Percentiles rank a stretch among this genome's conserved stretches.
phyloP scores from a whole-genome alignment of 1,140 invertebrate genomes.

The Artemia franciscana region DNA sequence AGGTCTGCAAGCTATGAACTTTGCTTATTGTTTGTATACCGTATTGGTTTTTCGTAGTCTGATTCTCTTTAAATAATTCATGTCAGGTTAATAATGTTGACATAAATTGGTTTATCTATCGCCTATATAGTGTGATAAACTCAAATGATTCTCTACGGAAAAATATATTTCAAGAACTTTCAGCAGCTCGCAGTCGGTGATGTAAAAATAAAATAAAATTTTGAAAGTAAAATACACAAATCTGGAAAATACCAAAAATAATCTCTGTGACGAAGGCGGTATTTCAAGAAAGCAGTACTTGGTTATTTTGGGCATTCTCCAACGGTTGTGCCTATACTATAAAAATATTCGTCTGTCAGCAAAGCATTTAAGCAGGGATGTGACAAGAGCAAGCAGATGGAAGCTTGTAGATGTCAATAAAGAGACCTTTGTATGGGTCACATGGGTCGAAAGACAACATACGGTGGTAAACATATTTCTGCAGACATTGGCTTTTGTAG shows the following conservation, averaged over 20 bases:
- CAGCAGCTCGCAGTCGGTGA: conserved; percentile 6
- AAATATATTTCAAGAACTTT: conserved; percentile 7
- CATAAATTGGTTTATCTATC: background rate
- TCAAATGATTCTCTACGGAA: background rate
- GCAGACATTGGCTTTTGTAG: conserved; percentile 12
- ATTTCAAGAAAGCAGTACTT: conserved; percentile 7
- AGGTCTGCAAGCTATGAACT: no score
- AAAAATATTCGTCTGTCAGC: background rate
- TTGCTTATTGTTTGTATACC: no score
- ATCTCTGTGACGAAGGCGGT: conserved; percentile 6
- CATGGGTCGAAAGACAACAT: conserved; percentile 14
- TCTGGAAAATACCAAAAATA: conserved; percentile 8
- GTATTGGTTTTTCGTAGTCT: no score
- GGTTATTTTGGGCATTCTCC: conserved; percentile 5
- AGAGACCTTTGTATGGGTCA: conserved; percentile 13
- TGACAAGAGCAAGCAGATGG: conserved; percentile 14
- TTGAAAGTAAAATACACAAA: conserved; percentile 1
- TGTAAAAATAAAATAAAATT: background rate
- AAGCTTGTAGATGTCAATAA: conserved; percentile 13
- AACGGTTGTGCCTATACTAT: background rate
- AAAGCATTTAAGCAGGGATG: conserved; percentile 6
- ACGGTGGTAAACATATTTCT: conserved; percentile 14
- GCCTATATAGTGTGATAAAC: conserved; percentile 1
- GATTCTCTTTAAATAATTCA: no score
- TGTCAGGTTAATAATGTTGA: no score